These are phyloP conservation scores for Periparus ater DNA, from an alignment of 2,797 vertebrate species.

Conservation along the genomic window DNA sequence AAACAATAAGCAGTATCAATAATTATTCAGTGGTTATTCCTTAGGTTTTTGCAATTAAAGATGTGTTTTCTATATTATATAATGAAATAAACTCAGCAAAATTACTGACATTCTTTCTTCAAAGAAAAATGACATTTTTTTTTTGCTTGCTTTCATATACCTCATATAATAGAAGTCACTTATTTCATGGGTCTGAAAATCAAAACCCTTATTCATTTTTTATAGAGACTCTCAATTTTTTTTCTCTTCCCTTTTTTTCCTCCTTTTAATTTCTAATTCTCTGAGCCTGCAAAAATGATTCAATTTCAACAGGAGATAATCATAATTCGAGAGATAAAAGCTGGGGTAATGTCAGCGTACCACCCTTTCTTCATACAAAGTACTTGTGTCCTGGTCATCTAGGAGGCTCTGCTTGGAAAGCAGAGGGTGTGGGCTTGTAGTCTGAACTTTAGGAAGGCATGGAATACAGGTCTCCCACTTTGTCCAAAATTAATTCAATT, in stretches of 20 bases:
- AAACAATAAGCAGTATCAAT: background rate
- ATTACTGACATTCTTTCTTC: background rate
- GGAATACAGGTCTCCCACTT: background rate
- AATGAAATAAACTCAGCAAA: background rate
- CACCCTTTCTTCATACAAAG: background rate
- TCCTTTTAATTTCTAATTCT: background rate
- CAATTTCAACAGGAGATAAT: background rate
- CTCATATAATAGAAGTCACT: background rate
- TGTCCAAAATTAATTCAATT: background rate
- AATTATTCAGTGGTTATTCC: background rate
- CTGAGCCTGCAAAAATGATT: background rate
- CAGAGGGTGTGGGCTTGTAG: background rate
- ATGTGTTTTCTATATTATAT: background rate
- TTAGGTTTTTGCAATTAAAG: background rate
- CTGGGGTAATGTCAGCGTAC: background rate
- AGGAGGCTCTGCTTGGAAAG: background rate
- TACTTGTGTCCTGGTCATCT: background rate
- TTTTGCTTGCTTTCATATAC: background rate
- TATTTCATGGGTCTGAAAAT: background rate
- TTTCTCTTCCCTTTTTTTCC: fast-evolving
- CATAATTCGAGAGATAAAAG: background rate
- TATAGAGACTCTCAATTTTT: background rate
- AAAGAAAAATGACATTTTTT: fast-evolving
- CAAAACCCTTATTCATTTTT: background rate
- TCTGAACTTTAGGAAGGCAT: background rate